Conservation (phyloP, 2,888 invertebrate genomes). For the Asteroscopus sphinx region DNA sequence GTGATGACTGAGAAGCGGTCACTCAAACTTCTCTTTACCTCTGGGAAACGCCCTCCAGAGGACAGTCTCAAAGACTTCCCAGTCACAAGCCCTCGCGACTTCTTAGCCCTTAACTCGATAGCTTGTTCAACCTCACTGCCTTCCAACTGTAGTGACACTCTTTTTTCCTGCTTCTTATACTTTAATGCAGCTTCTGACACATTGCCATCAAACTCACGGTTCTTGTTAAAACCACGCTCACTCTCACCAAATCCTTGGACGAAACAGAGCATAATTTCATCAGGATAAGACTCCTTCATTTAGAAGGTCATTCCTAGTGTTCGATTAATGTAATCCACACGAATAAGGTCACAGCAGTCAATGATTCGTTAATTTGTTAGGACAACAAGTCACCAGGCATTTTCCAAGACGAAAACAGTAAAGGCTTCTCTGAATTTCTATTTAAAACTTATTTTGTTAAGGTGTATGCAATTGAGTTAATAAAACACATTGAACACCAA, state of each 20-base stretch:
- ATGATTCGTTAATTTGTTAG: constrained; percentile 47
- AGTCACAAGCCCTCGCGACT: constrained; percentile 65
- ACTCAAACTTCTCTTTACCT: constrained; percentile 86
- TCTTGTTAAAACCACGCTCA: constrained; percentile 75
- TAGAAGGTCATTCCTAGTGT: constrained; percentile 79
- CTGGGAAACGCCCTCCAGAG: constrained; percentile 74
- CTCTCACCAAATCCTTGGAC: constrained; percentile 91
- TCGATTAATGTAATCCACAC: constrained; percentile 51
- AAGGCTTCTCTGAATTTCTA: constrained; percentile 44
- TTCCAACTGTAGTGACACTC: constrained; percentile 66
- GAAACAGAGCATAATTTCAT: constrained; percentile 92
- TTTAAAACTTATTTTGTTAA: constrained; percentile 39
- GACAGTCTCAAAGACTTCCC: constrained; percentile 79
- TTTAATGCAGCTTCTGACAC: constrained; percentile 72
- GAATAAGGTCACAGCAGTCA: constrained; percentile 60
- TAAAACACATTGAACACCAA: constrained; percentile 36
- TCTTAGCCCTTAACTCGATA: constrained; percentile 68
- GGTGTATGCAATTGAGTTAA: constrained; percentile 33
- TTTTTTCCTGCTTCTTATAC: constrained; percentile 69
- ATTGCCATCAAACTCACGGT: constrained; percentile 74
- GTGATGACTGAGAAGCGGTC: constrained; percentile 83
- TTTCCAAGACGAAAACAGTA: constrained; percentile 55
- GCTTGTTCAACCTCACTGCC: constrained; percentile 55
- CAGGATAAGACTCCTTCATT: constrained; percentile 86
- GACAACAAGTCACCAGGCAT: constrained; percentile 53